phyloP scores from a whole-genome alignment of 30 jellyfish, hydroid and myxozoan species.

The Pseudorhiza aurosa region DNA sequence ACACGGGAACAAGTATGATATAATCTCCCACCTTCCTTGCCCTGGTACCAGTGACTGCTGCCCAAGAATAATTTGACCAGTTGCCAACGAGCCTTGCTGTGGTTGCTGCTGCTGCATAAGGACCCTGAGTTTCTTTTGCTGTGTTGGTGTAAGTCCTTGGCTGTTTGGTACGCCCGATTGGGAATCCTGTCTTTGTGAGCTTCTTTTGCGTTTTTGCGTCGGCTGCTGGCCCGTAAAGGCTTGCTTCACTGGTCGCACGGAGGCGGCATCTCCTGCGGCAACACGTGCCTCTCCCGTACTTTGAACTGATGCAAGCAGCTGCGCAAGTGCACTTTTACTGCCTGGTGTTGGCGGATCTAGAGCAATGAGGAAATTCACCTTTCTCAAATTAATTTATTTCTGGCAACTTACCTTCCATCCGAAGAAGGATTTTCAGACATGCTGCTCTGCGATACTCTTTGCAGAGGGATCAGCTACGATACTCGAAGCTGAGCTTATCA shows the following conservation, averaged over 20 bases:
- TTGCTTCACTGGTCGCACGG: slow-evolving; percentile 58
- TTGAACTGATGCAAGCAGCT: slow-evolving; percentile 54
- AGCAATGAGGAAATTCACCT: no score
- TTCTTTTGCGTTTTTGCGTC: slow-evolving; percentile 42
- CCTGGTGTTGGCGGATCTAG: slow-evolving; percentile 86
- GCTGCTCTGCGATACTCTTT: no score
- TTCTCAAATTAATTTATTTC: no score
- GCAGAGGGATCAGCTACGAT: no score
- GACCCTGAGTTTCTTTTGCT: slow-evolving; percentile 51
- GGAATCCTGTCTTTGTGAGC: slow-evolving; percentile 52
- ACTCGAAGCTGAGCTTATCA: no score
- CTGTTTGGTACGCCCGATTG: slow-evolving; percentile 39
- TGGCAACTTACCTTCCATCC: no score
- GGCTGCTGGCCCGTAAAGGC: slow-evolving; percentile 20
- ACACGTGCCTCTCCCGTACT: slow-evolving; percentile 52
- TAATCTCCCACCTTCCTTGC: slow-evolving; percentile 41
- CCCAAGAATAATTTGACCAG: slow-evolving; percentile 62
- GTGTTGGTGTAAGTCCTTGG: slow-evolving; percentile 55
- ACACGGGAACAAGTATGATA: not conserved
- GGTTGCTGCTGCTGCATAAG: slow-evolving; percentile 76
- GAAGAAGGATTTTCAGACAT: no score
- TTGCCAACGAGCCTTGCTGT: slow-evolving; percentile 55
- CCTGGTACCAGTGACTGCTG: slow-evolving; percentile 65
- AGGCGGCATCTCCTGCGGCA: slow-evolving; percentile 1
- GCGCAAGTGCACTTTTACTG: slow-evolving; percentile 73